Evolutionary conservation across 1,140 invertebrate species (phyloP), one percentile per base, ranked within the genome.

Genomic region (Pogonus chalceus): DNA sequence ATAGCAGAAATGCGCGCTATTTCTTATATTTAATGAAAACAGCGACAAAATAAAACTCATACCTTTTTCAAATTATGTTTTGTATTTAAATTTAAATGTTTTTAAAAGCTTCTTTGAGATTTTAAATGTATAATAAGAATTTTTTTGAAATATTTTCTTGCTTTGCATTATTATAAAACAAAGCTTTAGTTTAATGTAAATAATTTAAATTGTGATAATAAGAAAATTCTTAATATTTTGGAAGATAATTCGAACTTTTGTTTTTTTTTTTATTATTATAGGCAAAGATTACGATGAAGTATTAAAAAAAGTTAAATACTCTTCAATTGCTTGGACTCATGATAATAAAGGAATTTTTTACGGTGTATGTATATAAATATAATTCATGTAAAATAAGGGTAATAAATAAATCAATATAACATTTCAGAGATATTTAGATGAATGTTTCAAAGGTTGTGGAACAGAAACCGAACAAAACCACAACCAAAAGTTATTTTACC

Each of bases 301-400:
- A 9, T 73, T 99, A 54, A 82, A 92, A 62, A 89, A 92, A 67
- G 86, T 96, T 0, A 98, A 97, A 72, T 98, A 92, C 71, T 88
- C 90, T 0, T 77, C 80, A 9, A 81, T 98, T 67, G 78, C 89
- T 0, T 99, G 96, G 95, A 95, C 92, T 31, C 90, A 93, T 64
- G 94, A 98, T 69, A 87, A 97, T 68, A 82, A 85, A 62, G 96
- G 95, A 50, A 79, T 98, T 52, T 98, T 99, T 73, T 98, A 98
- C 75, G 88, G 88, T 58, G 88, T 90, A 77, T 76, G 73, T 47
- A 54, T 56, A 43, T 43, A 26, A 54, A 56, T 52, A 39, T 35
- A 49, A 23, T 24, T 18, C 37, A 55, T 35, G 22, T 23, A 12
- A 24, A 48, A 37, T 47, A 49, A 53, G 26, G 20, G 23, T 49